Percentiles rank a stretch among this genome's conserved stretches.
These are phyloP conservation scores for Drosophila funebris DNA, from an alignment of 1,140 invertebrate species.

Conservation along the genomic window DNA sequence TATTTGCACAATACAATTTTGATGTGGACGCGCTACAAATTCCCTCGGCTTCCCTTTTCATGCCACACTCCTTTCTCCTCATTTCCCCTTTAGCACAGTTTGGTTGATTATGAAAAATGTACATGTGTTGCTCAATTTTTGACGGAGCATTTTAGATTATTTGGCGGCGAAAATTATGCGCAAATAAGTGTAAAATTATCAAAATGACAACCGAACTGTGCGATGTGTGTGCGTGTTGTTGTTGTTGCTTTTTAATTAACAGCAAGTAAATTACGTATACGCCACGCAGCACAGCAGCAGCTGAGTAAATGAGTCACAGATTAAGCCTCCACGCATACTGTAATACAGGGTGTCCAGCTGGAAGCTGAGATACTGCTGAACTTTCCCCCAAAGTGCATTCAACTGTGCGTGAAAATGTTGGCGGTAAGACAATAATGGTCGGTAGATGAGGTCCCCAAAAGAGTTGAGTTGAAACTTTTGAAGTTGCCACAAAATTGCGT, in stretches of 20 bases:
- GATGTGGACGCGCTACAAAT: constrained; percentile 26
- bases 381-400: constrained; percentile 70
- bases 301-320: constrained; percentile 19
- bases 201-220: constrained; percentile 43
- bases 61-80: background rate
- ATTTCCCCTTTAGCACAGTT: background rate
- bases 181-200: constrained; percentile 73
- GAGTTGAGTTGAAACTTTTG: constrained; percentile 60
- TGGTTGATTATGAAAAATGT: constrained; percentile 52
- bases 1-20: constrained; percentile 71
- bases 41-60: background rate
- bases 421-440: background rate
- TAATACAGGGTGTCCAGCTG: constrained; percentile 29
- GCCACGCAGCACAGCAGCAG: constrained; percentile 37
- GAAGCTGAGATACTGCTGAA: no score
- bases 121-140: constrained; percentile 42
- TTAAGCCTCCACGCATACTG: background rate
- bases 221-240: constrained; percentile 3
- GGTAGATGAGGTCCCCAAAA: background rate
- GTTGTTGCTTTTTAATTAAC: constrained; percentile 67
- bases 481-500: constrained; percentile 79
- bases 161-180: constrained; percentile 41
- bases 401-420: constrained; percentile 73
- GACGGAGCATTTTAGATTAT: constrained; percentile 36
- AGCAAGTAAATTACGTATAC: constrained; percentile 64